Percentiles rank a stretch among this genome's conserved stretches.
Evolutionary conservation across 2,797 vertebrate genomes (phyloP).

Genomic region (Micropoecilia bifurca): DNA sequence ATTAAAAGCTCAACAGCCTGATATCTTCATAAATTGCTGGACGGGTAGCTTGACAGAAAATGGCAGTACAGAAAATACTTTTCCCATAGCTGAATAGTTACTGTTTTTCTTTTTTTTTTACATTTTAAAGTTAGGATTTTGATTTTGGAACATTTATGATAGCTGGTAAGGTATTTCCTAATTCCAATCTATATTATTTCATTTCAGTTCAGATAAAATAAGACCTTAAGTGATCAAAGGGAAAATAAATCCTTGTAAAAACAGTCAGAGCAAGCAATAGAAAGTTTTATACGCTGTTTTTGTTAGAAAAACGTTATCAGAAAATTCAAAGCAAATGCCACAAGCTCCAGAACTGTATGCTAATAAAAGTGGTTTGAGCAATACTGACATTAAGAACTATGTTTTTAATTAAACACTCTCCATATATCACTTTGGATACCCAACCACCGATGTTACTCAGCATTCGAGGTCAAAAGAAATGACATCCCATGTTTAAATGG

Average conservation of each 20-base stretch:
- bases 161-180: neutral
- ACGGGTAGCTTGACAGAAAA: neutral
- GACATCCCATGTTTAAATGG: conserved; percentile 21
- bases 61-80: neutral
- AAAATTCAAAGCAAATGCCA: neutral
- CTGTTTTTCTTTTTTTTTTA: neutral
- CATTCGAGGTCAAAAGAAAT: neutral
- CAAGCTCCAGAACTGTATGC: neutral
- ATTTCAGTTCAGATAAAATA: neutral
- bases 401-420: neutral
- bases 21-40: neutral
- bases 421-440: neutral
- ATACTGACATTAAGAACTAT: neutral
- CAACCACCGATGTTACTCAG: neutral
- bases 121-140: neutral
- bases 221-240: neutral
- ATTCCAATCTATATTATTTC: neutral
- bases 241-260: neutral
- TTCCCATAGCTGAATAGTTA: neutral
- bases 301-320: neutral
- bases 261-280: neutral
- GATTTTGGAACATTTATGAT: neutral
- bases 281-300: neutral
- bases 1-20: neutral
- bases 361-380: neutral